Evolutionary conservation across 2,113 vertebrate genomes (phyloP).

Genomic region (Centrocercus urophasianus): DNA sequence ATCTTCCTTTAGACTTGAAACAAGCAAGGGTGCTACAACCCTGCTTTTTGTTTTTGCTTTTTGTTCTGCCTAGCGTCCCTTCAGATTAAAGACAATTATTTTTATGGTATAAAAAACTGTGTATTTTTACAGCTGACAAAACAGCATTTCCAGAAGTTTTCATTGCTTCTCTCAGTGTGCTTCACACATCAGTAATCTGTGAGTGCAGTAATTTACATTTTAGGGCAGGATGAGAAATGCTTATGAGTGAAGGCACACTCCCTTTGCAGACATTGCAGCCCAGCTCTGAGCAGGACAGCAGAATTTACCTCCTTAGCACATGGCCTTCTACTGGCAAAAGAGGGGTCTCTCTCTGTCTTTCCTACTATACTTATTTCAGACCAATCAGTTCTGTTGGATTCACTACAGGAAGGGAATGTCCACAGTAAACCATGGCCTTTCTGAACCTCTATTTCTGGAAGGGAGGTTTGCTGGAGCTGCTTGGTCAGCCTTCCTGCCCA

Average conservation of each 20-base stretch:
- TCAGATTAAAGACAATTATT: background rate
- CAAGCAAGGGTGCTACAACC: background rate
- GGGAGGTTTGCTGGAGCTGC: slow-evolving; percentile 43
- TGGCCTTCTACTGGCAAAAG: background rate
- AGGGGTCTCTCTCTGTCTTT: background rate
- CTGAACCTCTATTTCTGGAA: slow-evolving; percentile 37
- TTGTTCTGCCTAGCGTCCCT: background rate
- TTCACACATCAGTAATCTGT: background rate
- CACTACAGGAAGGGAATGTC: background rate
- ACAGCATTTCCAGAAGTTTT: background rate
- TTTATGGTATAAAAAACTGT: background rate
- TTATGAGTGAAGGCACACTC: background rate
- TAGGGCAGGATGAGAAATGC: background rate
- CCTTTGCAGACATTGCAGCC: rapidly evolving
- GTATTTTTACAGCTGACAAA: background rate
- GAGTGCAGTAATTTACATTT: background rate
- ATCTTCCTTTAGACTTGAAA: background rate
- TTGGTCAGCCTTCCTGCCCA: slow-evolving; percentile 28
- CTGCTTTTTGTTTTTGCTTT: background rate
- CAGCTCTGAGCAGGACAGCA: background rate
- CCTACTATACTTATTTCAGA: background rate
- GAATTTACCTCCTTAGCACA: background rate
- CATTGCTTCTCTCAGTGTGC: background rate
- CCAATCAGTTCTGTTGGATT: background rate
- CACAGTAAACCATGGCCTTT: slow-evolving; percentile 14